Conservation (phyloP, 2,797 vertebrate species). For the Lepilemur septentrionalis region DNA sequence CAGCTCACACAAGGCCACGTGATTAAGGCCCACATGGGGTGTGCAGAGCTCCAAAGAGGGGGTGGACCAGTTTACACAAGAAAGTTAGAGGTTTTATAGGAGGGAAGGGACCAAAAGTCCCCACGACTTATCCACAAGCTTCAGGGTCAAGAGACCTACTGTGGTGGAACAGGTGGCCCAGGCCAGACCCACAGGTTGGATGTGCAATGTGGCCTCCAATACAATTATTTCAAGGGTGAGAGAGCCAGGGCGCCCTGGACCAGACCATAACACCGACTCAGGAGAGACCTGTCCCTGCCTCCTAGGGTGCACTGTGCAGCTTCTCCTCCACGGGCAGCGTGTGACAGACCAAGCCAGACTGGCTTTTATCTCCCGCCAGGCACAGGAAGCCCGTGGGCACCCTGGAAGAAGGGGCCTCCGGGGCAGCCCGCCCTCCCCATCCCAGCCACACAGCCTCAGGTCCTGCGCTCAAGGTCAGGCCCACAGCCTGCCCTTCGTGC, state of each 20-base stretch:
- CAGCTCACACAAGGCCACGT: neutral
- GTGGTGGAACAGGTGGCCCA: neutral
- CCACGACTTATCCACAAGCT: neutral
- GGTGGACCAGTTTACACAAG: neutral
- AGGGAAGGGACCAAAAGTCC: accelerated
- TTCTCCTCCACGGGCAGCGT: accelerated
- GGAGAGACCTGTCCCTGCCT: neutral
- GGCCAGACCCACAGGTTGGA: neutral
- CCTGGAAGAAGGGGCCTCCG: neutral
- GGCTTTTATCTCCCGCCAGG: neutral
- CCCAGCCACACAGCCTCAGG: neutral
- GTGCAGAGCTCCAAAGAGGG: neutral
- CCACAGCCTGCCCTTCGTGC: neutral
- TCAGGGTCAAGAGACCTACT: neutral
- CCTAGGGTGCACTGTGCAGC: neutral
- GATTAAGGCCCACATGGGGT: accelerated
- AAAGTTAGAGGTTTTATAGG: neutral
- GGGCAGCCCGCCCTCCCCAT: neutral
- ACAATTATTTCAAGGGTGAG: too few relatives aligned
- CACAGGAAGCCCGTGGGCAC: accelerated
- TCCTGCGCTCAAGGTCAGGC: neutral
- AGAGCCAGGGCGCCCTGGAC: neutral
- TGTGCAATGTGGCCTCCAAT: neutral
- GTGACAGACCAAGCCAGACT: accelerated
- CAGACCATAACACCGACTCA: neutral